These are phyloP conservation scores for Crossaster papposus DNA, from an alignment of 53 echinoderm and acorn worm species.

Conservation along the genomic window DNA sequence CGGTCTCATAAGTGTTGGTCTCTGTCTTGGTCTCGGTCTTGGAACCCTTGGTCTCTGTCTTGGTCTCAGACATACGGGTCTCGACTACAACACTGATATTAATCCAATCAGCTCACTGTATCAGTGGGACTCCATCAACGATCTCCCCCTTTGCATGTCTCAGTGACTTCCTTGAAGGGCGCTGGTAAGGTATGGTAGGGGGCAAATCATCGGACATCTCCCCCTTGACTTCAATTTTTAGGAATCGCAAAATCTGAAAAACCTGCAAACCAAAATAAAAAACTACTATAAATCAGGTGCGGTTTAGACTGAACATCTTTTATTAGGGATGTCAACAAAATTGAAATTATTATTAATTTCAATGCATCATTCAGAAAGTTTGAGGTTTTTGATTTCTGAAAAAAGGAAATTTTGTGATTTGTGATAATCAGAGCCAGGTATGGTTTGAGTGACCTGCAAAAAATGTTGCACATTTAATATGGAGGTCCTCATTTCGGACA, in stretches of 20 bases:
- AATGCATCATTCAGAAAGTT: too few species aligned
- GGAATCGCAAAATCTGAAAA: slow-evolving; percentile 86
- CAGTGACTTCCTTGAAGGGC: slow-evolving; percentile 52
- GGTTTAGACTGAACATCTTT: background rate
- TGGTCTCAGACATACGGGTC: too few species aligned
- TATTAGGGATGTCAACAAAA: background rate
- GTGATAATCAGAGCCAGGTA: too few species aligned
- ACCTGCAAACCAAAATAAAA: slow-evolving; percentile 40
- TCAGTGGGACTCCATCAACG: slow-evolving; percentile 65
- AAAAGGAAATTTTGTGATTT: too few species aligned
- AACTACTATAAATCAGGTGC: background rate
- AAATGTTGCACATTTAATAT: too few species aligned
- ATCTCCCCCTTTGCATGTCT: slow-evolving; percentile 60
- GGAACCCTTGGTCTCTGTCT: too few species aligned
- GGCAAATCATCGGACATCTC: slow-evolving; percentile 70
- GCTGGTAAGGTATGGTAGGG: slow-evolving; percentile 76
- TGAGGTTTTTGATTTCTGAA: too few species aligned
- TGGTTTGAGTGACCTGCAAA: too few species aligned
- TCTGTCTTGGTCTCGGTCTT: too few species aligned
- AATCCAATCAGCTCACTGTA: slow-evolving; percentile 18
- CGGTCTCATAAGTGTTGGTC: too few species aligned
- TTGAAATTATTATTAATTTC: too few species aligned
- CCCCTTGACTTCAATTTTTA: slow-evolving; percentile 69
- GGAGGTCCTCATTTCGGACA: too few species aligned
- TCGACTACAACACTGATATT: background rate